These are phyloP conservation scores for Globodera rostochiensis DNA, from an alignment of 1,140 invertebrate genomes.

Conservation along the genomic window DNA sequence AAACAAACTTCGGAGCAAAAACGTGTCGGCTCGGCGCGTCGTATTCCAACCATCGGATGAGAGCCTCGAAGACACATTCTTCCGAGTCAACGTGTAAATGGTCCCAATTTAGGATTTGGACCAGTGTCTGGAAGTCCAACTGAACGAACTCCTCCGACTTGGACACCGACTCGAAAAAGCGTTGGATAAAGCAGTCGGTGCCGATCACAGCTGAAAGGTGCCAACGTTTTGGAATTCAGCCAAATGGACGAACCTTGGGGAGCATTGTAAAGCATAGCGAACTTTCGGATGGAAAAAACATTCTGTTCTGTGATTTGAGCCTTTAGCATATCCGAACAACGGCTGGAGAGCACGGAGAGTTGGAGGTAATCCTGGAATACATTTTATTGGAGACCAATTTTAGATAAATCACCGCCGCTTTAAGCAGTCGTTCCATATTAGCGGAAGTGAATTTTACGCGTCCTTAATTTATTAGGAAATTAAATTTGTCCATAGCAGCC, in stretches of 20 bases:
- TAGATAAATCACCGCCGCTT: conserved; percentile 73
- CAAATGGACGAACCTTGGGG: conserved; percentile 55
- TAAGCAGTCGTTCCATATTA: conserved; percentile 83
- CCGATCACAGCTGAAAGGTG: conserved; percentile 72
- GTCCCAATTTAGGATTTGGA: conserved; percentile 74
- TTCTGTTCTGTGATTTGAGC: conserved; percentile 67
- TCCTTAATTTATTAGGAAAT: not conserved
- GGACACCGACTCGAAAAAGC: conserved; percentile 80
- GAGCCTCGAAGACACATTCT: conserved; percentile 69
- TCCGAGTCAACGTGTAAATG: conserved; percentile 76
- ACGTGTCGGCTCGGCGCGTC: conserved; percentile 28
- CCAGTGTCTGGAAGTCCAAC: conserved; percentile 71
- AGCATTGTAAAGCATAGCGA: conserved; percentile 82
- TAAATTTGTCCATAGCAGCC: conserved; percentile 43
- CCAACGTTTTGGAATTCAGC: not conserved
- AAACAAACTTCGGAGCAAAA: conserved; percentile 30
- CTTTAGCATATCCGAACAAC: conserved; percentile 81
- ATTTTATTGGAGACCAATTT: not conserved
- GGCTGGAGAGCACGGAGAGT: conserved; percentile 78
- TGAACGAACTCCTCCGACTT: conserved; percentile 78
- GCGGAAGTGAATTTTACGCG: conserved; percentile 75
- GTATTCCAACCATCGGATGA: conserved; percentile 39
- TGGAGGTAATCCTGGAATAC: conserved; percentile 75
- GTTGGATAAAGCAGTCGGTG: conserved; percentile 80
- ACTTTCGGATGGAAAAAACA: conserved; percentile 80